These are phyloP conservation scores for Eucidaris tribuloides DNA, from an alignment of 35 echinoderm and acorn worm species.

Conservation along the genomic window DNA sequence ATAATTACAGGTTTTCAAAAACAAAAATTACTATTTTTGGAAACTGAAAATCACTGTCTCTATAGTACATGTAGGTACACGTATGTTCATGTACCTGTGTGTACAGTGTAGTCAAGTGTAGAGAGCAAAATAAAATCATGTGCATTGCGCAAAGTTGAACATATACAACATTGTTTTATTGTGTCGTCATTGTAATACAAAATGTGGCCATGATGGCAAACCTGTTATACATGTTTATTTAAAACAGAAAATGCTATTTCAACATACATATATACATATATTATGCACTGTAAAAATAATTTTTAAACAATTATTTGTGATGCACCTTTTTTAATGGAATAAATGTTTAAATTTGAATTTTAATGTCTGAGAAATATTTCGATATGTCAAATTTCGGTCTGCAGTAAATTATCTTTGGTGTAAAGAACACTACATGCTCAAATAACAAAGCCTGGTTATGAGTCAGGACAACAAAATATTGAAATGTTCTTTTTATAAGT, in stretches of 20 bases:
- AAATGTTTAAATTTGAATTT: not conserved
- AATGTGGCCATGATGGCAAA: not conserved
- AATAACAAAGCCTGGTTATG: not conserved
- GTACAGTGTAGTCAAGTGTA: too few species aligned
- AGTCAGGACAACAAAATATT: not conserved
- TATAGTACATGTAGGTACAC: too few species aligned
- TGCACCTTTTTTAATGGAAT: not conserved
- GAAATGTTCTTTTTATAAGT: not conserved
- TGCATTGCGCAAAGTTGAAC: not conserved
- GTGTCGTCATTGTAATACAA: not conserved
- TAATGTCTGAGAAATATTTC: not conserved
- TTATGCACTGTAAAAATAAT: not conserved
- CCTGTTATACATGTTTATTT: not conserved
- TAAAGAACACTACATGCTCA: too few species aligned
- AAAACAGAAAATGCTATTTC: not conserved
- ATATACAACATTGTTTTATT: not conserved
- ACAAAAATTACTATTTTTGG: too few species aligned
- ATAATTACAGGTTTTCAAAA: too few species aligned
- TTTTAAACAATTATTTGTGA: not conserved
- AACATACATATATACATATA: not conserved
- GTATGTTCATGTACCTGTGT: too few species aligned
- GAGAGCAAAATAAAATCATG: not conserved
- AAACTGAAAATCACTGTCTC: too few species aligned
- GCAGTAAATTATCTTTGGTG: too few species aligned
- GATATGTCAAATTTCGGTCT: not conserved